Percentiles rank a stretch among this genome's conserved stretches.
phyloP scores from a whole-genome alignment of 1,140 invertebrate species.

The Cydia amplana region DNA sequence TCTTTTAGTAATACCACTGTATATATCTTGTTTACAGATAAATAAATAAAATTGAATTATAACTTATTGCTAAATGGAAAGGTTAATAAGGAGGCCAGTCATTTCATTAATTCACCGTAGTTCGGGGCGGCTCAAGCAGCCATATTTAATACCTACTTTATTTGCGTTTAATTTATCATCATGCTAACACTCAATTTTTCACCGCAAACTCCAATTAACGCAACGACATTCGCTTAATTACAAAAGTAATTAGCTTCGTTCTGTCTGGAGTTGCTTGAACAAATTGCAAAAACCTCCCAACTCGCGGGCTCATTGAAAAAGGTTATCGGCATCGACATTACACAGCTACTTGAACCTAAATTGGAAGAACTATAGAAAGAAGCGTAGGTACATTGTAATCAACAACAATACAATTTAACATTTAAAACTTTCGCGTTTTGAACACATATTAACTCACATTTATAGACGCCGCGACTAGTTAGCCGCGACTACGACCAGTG shows the following conservation, averaged over 20 bases:
- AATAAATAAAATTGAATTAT: not conserved
- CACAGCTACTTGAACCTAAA: slow-evolving; percentile 7
- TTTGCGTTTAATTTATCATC: slow-evolving; percentile 58
- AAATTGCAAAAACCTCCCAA: slow-evolving; percentile 36
- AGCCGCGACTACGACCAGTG: no score
- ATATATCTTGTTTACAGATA: no score
- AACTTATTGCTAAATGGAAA: not conserved
- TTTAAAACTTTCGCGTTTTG: no score
- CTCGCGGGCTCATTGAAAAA: slow-evolving; percentile 26
- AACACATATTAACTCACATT: no score
- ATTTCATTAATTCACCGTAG: slow-evolving; percentile 19
- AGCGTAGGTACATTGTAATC: not conserved
- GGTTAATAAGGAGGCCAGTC: slow-evolving; percentile 5
- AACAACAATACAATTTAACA: not conserved
- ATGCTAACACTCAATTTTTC: slow-evolving; percentile 56
- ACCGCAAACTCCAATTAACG: slow-evolving; percentile 57
- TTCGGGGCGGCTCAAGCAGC: slow-evolving; percentile 22
- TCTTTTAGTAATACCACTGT: no score
- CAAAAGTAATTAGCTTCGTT: slow-evolving; percentile 60
- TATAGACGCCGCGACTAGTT: no score
- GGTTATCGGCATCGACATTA: slow-evolving; percentile 20
- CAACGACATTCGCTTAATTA: slow-evolving; percentile 59
- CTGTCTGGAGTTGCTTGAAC: slow-evolving; percentile 48
- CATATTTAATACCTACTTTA: slow-evolving; percentile 41
- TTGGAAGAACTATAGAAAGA: not conserved